Percentiles rank a stretch among this genome's conserved stretches.
Conservation (phyloP, 35 echinoderm and acorn worm genomes). For the Ptychodera flava region DNA sequence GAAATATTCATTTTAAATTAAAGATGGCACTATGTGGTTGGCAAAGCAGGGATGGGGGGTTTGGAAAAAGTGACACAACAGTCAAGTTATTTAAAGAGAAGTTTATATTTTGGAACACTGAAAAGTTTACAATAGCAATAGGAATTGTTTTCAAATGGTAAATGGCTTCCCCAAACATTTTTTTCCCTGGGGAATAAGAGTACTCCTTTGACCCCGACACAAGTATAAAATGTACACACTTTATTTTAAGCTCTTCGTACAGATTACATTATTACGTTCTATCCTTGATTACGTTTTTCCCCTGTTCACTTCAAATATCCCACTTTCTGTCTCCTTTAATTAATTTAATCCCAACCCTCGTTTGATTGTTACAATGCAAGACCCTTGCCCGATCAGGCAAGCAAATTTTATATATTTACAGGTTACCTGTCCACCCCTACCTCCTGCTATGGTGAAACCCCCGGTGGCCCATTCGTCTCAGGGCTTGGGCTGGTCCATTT, state of each 20-base stretch:
- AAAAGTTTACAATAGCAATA: conserved; percentile 2
- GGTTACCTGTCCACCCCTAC: background rate
- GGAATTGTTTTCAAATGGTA: background rate
- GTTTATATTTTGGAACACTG: background rate
- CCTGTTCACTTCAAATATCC: background rate
- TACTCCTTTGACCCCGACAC: background rate
- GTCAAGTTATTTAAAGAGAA: background rate
- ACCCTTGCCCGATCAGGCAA: background rate
- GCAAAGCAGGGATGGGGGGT: too few relatives aligned
- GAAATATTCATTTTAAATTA: too few relatives aligned
- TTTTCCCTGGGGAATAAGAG: background rate
- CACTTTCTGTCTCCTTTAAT: background rate
- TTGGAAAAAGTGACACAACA: too few relatives aligned
- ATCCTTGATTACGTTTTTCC: background rate
- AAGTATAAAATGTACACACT: background rate
- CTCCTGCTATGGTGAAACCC: too few relatives aligned
- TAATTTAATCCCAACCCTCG: background rate
- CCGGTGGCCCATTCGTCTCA: too few relatives aligned
- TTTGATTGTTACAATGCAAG: background rate
- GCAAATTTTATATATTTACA: background rate
- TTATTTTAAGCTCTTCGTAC: background rate
- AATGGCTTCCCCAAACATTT: background rate
- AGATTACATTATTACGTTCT: too few relatives aligned
- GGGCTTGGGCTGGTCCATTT: too few relatives aligned
- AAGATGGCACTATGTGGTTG: too few relatives aligned